Evolutionary conservation across 2,797 vertebrate species (phyloP).

Genomic region (Apogon hyalosoma): DNA sequence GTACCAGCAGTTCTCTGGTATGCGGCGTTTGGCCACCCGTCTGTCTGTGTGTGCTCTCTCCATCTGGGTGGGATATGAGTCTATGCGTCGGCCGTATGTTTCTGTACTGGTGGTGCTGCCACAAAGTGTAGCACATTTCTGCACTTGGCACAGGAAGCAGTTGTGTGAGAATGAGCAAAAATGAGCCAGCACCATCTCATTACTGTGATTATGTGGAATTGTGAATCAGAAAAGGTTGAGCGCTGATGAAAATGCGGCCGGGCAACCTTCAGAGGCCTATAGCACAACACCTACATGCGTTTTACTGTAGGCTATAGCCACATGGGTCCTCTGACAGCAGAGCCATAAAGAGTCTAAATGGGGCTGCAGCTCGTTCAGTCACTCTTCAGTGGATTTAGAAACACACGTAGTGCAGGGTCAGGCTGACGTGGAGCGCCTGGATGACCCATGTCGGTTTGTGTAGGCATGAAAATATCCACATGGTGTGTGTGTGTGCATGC

Average conservation of each 20-base stretch:
- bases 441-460: neutral
- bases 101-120: slow-evolving; percentile 25
- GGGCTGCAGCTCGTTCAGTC: slow-evolving; percentile 15
- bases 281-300: neutral
- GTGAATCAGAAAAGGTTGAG: slow-evolving; percentile 24
- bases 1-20: neutral
- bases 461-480: neutral
- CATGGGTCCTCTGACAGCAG: slow-evolving; percentile 46
- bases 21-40: slow-evolving; percentile 1
- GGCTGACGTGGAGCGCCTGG: neutral
- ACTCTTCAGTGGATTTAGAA: slow-evolving; percentile 45
- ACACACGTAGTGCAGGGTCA: slow-evolving; percentile 13
- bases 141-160: slow-evolving; percentile 31
- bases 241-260: slow-evolving; percentile 3
- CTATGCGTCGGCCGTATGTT: slow-evolving; percentile 34
- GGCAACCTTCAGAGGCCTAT: slow-evolving; percentile 5
- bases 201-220: slow-evolving; percentile 32
- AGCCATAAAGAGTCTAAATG: slow-evolving; percentile 27
- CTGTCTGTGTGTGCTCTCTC: slow-evolving; percentile 25
- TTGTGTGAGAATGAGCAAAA: slow-evolving; percentile 17
- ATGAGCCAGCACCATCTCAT: slow-evolving; percentile 26
- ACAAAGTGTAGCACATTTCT: slow-evolving; percentile 45
- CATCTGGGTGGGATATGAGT: slow-evolving; percentile 43
- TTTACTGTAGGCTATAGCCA: neutral
- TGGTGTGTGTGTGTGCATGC: neutral